These are phyloP conservation scores for Leuctra nigra DNA, from an alignment of 2,888 invertebrate species.

Conservation along the genomic window DNA sequence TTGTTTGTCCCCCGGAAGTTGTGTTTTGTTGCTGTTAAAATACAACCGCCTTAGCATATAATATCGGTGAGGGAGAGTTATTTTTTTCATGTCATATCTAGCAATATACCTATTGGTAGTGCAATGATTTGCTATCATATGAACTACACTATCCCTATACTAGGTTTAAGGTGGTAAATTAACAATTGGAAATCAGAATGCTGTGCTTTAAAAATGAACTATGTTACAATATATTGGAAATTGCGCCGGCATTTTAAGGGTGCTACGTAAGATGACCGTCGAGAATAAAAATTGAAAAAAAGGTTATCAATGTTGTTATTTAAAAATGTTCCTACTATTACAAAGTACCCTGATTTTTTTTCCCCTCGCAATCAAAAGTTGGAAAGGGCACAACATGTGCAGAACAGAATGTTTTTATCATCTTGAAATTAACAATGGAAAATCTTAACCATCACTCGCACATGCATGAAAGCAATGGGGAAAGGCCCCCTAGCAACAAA, in stretches of 20 bases:
- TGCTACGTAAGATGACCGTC: not conserved
- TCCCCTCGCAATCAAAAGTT: no score
- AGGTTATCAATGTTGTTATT: no score
- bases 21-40: not conserved
- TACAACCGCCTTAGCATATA: constrained; percentile 27
- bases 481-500: no score
- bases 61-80: constrained; percentile 28
- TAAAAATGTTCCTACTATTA: no score
- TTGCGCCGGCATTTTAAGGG: not conserved
- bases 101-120: not conserved
- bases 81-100: constrained; percentile 16
- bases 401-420: no score
- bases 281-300: not conserved
- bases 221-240: not conserved
- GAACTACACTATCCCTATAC: not conserved
- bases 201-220: not conserved
- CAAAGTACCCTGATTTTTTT: no score
- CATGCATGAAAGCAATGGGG: no score
- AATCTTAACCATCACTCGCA: no score
- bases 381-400: no score
- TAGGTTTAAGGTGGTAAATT: not conserved
- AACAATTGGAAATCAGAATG: not conserved
- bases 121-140: not conserved
- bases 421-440: no score
- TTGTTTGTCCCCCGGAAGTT: not conserved